Evolutionary conservation across 2,113 vertebrate species (phyloP).

Genomic region (Climacteris rufus): DNA sequence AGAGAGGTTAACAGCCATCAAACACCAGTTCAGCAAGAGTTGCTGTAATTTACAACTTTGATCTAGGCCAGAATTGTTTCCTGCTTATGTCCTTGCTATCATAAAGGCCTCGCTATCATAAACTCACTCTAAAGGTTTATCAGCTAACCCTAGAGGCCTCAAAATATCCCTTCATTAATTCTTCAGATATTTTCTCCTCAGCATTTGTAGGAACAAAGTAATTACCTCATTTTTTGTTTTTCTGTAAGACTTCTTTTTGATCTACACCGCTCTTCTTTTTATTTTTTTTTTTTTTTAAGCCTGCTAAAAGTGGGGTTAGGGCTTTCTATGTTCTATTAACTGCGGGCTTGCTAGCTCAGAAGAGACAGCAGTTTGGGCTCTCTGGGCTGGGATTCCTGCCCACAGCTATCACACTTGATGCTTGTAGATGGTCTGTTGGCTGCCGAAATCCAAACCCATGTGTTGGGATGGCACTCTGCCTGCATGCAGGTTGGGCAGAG

Average conservation of each 20-base stretch:
- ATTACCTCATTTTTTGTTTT: background rate
- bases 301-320: background rate
- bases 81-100: background rate
- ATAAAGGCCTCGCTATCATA: background rate
- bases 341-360: constrained; percentile 2
- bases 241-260: background rate
- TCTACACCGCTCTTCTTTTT: background rate
- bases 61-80: background rate
- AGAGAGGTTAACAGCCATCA: background rate
- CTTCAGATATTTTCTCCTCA: background rate
- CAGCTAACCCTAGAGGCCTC: background rate
- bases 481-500: constrained; percentile 39
- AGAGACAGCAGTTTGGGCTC: constrained; percentile 43
- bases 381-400: constrained; percentile 64
- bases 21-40: background rate
- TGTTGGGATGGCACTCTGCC: constrained; percentile 63
- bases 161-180: background rate
- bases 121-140: background rate
- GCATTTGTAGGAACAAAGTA: background rate
- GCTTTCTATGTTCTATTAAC: constrained; percentile 34
- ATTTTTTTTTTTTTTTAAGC: background rate
- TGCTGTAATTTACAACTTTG: background rate
- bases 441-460: constrained; percentile 55
- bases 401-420: constrained; percentile 50
- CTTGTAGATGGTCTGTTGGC: constrained; percentile 68